Evolutionary conservation across 2,113 vertebrate species (phyloP).

Genomic region (Tupaia tana): DNA sequence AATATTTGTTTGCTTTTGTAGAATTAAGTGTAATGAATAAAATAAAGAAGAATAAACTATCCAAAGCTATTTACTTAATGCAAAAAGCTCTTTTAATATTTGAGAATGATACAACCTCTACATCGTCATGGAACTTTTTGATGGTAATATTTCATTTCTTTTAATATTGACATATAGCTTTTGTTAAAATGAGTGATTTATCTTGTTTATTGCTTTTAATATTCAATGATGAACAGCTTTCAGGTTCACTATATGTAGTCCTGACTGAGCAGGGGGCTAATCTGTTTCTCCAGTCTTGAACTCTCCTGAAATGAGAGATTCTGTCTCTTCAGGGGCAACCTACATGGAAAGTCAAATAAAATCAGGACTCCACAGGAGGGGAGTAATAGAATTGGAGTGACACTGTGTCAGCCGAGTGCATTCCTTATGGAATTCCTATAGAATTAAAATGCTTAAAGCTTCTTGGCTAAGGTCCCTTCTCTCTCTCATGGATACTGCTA

Average conservation of each 20-base stretch:
- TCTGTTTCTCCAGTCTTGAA: background rate
- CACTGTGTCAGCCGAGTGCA: background rate
- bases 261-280: background rate
- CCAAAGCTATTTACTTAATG: slow-evolving; percentile 92
- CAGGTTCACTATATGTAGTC: background rate
- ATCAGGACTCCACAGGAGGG: slow-evolving; percentile 8
- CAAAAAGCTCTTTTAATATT: slow-evolving; percentile 90
- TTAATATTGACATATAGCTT: background rate
- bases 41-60: slow-evolving; percentile 93
- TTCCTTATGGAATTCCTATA: background rate
- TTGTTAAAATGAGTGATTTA: background rate
- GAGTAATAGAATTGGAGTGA: background rate
- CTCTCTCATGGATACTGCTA: background rate
- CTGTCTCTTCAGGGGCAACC: background rate
- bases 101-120: slow-evolving; percentile 78
- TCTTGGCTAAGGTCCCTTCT: background rate
- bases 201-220: background rate
- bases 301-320: background rate
- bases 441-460: slow-evolving; percentile 7
- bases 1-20: slow-evolving; percentile 79
- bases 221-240: slow-evolving; percentile 38
- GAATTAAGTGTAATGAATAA: slow-evolving; percentile 89
- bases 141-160: slow-evolving; percentile 87
- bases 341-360: background rate
- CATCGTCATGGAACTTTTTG: slow-evolving; percentile 85